Base-by-base conservation (phyloP, 2,113 vertebrate genomes). In the Zapus hudsonius region DNA sequence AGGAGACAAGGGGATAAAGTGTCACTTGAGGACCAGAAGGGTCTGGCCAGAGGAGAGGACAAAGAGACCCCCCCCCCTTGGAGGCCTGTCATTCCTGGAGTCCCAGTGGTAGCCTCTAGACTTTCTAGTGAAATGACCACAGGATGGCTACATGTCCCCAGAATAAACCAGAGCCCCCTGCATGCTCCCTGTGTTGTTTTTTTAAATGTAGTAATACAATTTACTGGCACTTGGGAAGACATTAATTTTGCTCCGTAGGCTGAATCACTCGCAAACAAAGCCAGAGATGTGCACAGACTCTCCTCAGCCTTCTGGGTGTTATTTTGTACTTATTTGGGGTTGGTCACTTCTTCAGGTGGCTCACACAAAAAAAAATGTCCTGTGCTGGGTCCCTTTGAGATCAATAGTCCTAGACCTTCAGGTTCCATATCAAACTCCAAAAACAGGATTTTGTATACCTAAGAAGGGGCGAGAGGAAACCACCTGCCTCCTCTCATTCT, bases 91-190 rank as follows among this genome's bases (percentile, higher is more conserved):
- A 3, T 31, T 91, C 52, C 27, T 8, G 74, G 67, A 31, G 36
- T 27, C 74, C 89, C 73, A 85, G 25, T 16, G 25, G 47, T 76
- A 87, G 63, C 73, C 67, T 27, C 29, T 55, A 59, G 40, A 40
- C 10, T 64, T 64, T 92, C 94, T 90, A 59, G 83, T 31, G 40
- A 96, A 92, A 69, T 59, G 87, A 66, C 89, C 94, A 96, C 94
- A 96, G 94, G 93, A 95, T 96, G 94, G 91, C 94, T 89, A 86
- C 59, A 59, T 74, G 84, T 91, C 84, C 89, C 89, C 76, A 93
- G 81, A 47, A 91, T 89, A 94, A 94, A n/a, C 47, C 76, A 91
- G 76, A 64, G 73, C 67, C 72, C 61, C 83, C 79, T 73, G 19
- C 29, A 87, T 27, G 3, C 66, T 69, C 72, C 88, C 2, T 40